These are phyloP conservation scores for Pseudomyrmex sp. DNA, from an alignment of 1,140 invertebrate species.

Conservation along the genomic window DNA sequence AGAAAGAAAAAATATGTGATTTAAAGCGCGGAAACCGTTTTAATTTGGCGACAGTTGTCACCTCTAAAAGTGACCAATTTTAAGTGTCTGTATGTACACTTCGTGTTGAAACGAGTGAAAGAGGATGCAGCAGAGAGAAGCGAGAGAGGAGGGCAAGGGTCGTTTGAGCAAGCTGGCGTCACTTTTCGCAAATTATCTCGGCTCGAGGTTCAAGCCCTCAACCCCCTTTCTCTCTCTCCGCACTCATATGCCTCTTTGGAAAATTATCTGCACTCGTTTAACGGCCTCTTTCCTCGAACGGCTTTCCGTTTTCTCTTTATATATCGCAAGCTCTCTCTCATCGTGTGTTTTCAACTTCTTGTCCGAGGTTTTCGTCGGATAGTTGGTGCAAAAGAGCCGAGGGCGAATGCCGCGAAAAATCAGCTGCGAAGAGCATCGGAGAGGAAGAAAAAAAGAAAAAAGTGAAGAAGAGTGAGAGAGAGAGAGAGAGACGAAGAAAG, in stretches of 20 bases:
- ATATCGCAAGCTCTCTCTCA: too few species aligned
- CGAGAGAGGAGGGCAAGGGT: slow-evolving; percentile 47
- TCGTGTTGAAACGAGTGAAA: slow-evolving; percentile 17
- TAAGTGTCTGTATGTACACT: slow-evolving; percentile 28
- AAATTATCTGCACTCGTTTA: slow-evolving; percentile 66
- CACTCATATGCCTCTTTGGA: slow-evolving; percentile 46
- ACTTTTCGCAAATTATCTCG: slow-evolving; percentile 71
- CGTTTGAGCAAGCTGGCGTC: slow-evolving; percentile 63
- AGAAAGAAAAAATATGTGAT: too few species aligned
- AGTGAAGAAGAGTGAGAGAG: slow-evolving; percentile 28
- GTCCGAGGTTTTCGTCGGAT: slow-evolving; percentile 55
- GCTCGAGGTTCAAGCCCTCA: slow-evolving; percentile 22
- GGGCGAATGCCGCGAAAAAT: slow-evolving; percentile 62
- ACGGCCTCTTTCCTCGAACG: slow-evolving; percentile 25
- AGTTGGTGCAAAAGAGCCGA: slow-evolving; percentile 54
- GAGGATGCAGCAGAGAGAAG: not conserved
- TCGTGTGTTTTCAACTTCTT: slow-evolving; percentile 50
- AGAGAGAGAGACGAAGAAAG: slow-evolving; percentile 47
- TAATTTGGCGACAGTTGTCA: slow-evolving; percentile 8
- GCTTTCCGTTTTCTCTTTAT: slow-evolving; percentile 11
- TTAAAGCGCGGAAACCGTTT: too few species aligned
- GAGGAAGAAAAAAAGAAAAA: slow-evolving; percentile 2
- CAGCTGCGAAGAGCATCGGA: slow-evolving; percentile 17
- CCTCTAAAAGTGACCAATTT: slow-evolving; percentile 55
- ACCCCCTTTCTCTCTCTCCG: too few species aligned